phyloP scores from a whole-genome alignment of 2,888 invertebrate genomes.

The Eubasilissa splendida region DNA sequence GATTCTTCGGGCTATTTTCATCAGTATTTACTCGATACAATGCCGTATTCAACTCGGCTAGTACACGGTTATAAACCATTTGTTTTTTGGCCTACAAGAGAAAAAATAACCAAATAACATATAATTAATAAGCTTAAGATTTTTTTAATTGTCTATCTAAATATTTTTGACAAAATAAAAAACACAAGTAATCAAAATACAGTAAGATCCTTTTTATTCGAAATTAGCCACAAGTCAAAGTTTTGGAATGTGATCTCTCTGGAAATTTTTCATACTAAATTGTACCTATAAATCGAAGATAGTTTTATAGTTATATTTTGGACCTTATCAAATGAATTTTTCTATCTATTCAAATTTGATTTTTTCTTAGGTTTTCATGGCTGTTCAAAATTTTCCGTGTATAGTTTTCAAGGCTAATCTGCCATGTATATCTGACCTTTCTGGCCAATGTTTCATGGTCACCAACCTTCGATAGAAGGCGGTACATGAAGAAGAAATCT shows the following conservation, averaged over 20 bases:
- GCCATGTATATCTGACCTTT: too few species aligned
- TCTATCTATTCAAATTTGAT: background rate
- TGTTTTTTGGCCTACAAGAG: slow-evolving; percentile 64
- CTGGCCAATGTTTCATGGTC: too few species aligned
- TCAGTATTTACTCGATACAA: slow-evolving; percentile 78
- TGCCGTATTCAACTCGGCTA: slow-evolving; percentile 81
- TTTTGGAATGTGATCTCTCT: background rate
- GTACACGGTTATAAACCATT: slow-evolving; percentile 78
- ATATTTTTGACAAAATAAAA: background rate
- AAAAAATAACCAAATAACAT: background rate
- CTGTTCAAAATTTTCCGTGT: background rate
- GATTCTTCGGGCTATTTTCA: slow-evolving; percentile 63
- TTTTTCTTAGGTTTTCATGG: background rate
- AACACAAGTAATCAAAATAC: background rate
- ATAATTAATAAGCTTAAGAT: too few species aligned
- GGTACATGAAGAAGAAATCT: too few species aligned
- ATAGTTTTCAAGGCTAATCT: too few species aligned
- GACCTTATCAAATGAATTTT: background rate
- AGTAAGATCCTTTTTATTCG: background rate
- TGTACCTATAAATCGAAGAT: too few species aligned
- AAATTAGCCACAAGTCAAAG: background rate
- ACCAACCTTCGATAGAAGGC: too few species aligned
- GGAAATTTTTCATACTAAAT: background rate
- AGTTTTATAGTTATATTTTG: too few species aligned
- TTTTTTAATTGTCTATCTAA: too few species aligned